Base-by-base conservation (phyloP, 30 jellyfish, hydroid and myxozoan genomes). In the Haliclystus octoradiatus region DNA sequence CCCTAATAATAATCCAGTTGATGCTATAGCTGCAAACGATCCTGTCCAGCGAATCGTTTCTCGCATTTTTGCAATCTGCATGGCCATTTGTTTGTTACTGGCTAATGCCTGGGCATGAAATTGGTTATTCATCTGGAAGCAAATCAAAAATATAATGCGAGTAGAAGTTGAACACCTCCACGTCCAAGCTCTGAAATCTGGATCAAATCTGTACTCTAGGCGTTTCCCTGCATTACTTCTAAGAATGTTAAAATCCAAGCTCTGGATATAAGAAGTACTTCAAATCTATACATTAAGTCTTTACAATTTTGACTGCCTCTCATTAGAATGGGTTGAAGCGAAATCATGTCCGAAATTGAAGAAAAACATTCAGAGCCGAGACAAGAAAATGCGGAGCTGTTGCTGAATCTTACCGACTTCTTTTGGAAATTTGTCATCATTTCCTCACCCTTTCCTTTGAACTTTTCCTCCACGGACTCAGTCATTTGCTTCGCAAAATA, bases 1-100 rank as follows among this genome's bases (percentile, higher is more conserved):
- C 98, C 95, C 98, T 1, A 63, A 75, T 57, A 89, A 50, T 73
- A 82, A 70, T 26, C 85, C 94, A 50, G 72, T 35, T 0, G 98
- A 70, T 47, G 84, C 77, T 46, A 93, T 84, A 2, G 67, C 94
- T 57, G 90, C 63, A 53, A 89, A 89, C 2, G 95, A 30, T 14
- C 94, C 98, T 19, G 81, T 60, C 98, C 98, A 89, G 30, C 71
- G 82, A 68, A 89, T 81, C 91, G 81, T 73, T 63, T 89, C 98
- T 29, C 98, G 51, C 22, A 89, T 94, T 22, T 88, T 75, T 23
- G 98, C 95, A 9, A 89, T 67, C 75, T 82, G 93, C 32, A 82
- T 15, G 9, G 98, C 93, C 98, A 89, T 81, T 65, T 63, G 82
- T 60, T 77, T 81, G 35, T 89, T 87, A 31, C 64, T 25, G 90